phyloP scores from a whole-genome alignment of 2,888 invertebrate genomes.

The Auanema sp. region DNA sequence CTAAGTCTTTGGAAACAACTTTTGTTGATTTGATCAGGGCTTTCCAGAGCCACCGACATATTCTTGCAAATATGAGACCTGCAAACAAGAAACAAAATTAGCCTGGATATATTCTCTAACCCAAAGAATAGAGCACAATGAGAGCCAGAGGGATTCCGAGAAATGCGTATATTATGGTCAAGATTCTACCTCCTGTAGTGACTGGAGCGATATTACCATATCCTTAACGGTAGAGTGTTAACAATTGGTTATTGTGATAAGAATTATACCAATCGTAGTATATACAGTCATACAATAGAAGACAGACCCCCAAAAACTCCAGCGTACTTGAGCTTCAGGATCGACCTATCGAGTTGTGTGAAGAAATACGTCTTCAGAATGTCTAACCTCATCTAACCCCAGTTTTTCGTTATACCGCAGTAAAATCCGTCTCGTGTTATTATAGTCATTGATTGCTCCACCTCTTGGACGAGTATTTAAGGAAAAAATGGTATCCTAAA shows the following conservation, averaged over 20 bases:
- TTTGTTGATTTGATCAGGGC: conserved; percentile 35
- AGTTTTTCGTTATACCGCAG: conserved; percentile 48
- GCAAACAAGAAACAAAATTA: not conserved
- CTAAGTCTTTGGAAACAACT: conserved; percentile 55
- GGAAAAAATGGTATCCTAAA: conserved; percentile 54
- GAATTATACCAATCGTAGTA: conserved; percentile 68
- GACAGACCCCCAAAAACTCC: conserved; percentile 54
- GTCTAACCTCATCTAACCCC: conserved; percentile 34
- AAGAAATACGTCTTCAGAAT: conserved; percentile 9
- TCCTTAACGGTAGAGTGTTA: conserved; percentile 32
- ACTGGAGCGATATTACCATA: conserved; percentile 59
- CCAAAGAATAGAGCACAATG: conserved; percentile 54
- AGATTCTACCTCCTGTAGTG: conserved; percentile 53
- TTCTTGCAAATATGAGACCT: conserved; percentile 48
- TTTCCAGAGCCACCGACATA: conserved; percentile 48
- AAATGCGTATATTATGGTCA: conserved; percentile 60
- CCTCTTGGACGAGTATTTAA: conserved; percentile 33
- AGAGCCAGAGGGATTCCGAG: conserved; percentile 60
- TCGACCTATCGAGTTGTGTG: conserved; percentile 26
- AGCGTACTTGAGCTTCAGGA: conserved; percentile 41
- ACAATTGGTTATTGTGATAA: not conserved
- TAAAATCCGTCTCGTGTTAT: conserved; percentile 53
- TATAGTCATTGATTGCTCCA: conserved; percentile 43
- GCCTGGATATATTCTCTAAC: conserved; percentile 23
- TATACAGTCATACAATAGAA: conserved; percentile 62